Conservation (phyloP, 2,797 vertebrate species). For the Erpetoichthys calabaricus region DNA sequence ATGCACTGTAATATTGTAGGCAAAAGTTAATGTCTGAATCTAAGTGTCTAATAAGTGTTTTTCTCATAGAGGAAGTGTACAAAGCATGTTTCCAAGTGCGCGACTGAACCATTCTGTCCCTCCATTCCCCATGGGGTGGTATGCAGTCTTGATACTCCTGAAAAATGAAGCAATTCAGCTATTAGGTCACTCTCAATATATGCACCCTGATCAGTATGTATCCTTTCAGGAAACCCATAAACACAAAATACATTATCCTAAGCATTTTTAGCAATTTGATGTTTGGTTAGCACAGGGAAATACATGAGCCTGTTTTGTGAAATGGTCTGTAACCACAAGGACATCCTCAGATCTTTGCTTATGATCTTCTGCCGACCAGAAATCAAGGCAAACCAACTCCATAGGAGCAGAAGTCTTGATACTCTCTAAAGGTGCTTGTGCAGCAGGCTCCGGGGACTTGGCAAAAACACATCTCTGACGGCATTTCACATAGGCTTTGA, state of each 20-base stretch:
- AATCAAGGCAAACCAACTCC: conserved; percentile 8
- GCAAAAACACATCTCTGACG: too few species aligned
- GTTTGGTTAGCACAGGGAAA: conserved; percentile 8
- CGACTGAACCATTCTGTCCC: conserved; percentile 8
- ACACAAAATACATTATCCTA: conserved; percentile 17
- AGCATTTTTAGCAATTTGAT: conserved; percentile 1
- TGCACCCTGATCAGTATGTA: conserved; percentile 11
- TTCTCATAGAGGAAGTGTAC: background rate
- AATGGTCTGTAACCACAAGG: conserved; percentile 7
- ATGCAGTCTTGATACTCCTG: conserved; percentile 9
- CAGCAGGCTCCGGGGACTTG: background rate
- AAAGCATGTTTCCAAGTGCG: background rate
- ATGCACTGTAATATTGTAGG: too few species aligned
- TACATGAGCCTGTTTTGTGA: conserved; percentile 7
- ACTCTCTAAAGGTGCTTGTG: conserved; percentile 6
- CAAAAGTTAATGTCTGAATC: too few species aligned
- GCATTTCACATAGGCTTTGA: too few species aligned
- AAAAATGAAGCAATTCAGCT: conserved; percentile 10
- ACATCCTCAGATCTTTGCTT: background rate
- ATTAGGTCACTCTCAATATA: conserved; percentile 13
- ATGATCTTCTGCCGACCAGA: conserved; percentile 7
- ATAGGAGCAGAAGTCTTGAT: conserved; percentile 6
- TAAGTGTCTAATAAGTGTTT: too few species aligned
- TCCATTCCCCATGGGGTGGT: conserved; percentile 7
- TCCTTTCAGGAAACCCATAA: conserved; percentile 14